Conservation (phyloP, 2,888 invertebrate genomes). For the Pseudolycoriella hygida region DNA sequence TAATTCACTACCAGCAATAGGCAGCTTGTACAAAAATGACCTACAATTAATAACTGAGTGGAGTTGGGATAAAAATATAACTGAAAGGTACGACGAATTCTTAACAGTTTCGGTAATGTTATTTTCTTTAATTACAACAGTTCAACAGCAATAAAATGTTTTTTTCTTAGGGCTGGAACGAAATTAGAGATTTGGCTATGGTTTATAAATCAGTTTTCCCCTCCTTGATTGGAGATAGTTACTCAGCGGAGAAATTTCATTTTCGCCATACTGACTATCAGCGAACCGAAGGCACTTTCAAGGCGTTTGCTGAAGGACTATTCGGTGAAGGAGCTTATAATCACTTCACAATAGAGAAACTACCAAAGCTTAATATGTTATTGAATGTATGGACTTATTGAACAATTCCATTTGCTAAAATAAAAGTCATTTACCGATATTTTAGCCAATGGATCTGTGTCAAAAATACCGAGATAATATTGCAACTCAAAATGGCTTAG, state of each 20-base stretch:
- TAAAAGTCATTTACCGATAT: background rate
- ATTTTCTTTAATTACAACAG: no score
- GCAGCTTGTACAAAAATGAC: slow-evolving; percentile 49
- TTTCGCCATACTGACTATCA: slow-evolving; percentile 42
- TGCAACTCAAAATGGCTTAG: no score
- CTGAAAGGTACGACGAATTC: slow-evolving; percentile 36
- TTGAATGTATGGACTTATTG: background rate
- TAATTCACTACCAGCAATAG: slow-evolving; percentile 30
- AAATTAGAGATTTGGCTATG: slow-evolving; percentile 46
- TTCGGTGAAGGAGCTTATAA: slow-evolving; percentile 25
- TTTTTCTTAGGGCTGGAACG: slow-evolving; percentile 34
- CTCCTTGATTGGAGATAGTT: slow-evolving; percentile 30
- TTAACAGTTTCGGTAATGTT: slow-evolving; percentile 38
- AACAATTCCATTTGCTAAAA: background rate
- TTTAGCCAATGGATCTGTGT: no score
- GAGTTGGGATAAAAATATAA: slow-evolving; percentile 44
- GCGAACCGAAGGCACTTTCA: slow-evolving; percentile 39
- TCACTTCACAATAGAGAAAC: slow-evolving; percentile 16
- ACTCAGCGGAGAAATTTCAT: slow-evolving; percentile 32
- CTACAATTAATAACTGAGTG: slow-evolving; percentile 44
- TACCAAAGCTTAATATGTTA: background rate
- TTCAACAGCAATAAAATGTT: no score
- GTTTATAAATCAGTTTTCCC: slow-evolving; percentile 47
- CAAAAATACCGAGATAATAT: no score
- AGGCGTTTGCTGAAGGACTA: slow-evolving; percentile 40